Conservation (phyloP, 2,113 vertebrate species). For the Dipodomys stephensi region DNA sequence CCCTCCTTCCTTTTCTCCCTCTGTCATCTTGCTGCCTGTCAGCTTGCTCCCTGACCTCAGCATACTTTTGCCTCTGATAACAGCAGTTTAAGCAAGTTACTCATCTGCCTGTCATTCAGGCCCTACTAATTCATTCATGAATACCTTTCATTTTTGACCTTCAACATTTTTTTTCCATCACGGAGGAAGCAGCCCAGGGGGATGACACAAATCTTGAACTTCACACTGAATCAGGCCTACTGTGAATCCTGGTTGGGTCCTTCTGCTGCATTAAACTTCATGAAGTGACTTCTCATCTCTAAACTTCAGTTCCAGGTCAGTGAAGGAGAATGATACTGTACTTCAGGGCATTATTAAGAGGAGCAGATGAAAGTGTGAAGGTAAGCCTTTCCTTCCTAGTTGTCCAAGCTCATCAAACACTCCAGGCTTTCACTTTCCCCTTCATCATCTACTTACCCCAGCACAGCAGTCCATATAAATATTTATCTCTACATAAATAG, state of each 20-base stretch:
- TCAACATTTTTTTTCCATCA: not conserved
- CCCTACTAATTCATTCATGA: not conserved
- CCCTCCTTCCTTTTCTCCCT: no score
- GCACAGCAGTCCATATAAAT: not conserved
- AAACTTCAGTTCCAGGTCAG: not conserved
- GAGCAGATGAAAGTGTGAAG: not conserved
- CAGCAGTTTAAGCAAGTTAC: not conserved
- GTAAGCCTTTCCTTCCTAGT: not conserved
- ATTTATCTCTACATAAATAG: not conserved
- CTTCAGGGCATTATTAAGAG: not conserved
- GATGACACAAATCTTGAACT: not conserved
- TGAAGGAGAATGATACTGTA: not conserved
- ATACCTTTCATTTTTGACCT: not conserved
- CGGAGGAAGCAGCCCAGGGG: not conserved
- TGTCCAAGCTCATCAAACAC: not conserved
- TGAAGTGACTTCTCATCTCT: not conserved
- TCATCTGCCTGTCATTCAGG: not conserved
- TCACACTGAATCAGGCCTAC: not conserved
- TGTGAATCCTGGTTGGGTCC: not conserved
- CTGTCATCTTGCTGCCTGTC: no score
- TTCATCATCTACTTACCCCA: not conserved
- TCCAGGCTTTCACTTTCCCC: not conserved
- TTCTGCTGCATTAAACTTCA: not conserved
- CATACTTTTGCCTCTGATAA: not conserved
- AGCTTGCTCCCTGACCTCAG: not conserved